A percentile compares a stretch with the other conserved stretches of the same genome.
These are phyloP conservation scores for Brenthis daphne DNA, from an alignment of 2,888 invertebrate species.

Conservation along the genomic window DNA sequence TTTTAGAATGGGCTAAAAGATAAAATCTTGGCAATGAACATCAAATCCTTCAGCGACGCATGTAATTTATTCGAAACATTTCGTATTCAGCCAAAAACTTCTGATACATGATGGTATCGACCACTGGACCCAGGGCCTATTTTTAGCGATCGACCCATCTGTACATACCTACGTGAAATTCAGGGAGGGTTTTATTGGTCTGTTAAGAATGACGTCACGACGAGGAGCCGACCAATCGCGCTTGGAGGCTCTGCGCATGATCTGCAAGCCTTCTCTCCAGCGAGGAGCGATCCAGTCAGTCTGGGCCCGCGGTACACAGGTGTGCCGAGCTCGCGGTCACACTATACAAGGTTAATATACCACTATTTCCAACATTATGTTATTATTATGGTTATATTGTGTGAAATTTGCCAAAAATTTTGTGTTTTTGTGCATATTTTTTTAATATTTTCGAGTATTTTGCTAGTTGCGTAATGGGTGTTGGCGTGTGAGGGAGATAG, in stretches of 20 bases:
- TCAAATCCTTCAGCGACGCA: background rate
- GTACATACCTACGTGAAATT: conserved; percentile 76
- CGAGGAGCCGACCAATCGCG: conserved; percentile 62
- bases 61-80: conserved; percentile 6
- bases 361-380: conserved; percentile 39
- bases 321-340: conserved; percentile 72
- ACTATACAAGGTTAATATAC: conserved; percentile 67
- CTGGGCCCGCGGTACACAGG: conserved; percentile 76
- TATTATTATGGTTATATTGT: conserved; percentile 50
- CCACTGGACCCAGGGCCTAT: conserved; percentile 59
- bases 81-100: conserved; percentile 16
- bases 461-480: conserved; percentile 44
- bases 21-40: background rate
- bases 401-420: conserved; percentile 44
- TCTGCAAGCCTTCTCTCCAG: conserved; percentile 57
- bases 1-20: no score
- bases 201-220: conserved; percentile 68
- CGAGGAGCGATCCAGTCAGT: conserved; percentile 61
- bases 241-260: conserved; percentile 62
- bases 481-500: conserved; percentile 43
- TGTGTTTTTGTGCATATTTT: conserved; percentile 41
- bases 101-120: conserved; percentile 42
- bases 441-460: conserved; percentile 39
- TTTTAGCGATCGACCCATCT: conserved; percentile 73
- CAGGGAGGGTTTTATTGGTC: conserved; percentile 64